Conservation (phyloP, 2,797 vertebrate species). For the Acanthurus leucopareius region DNA sequence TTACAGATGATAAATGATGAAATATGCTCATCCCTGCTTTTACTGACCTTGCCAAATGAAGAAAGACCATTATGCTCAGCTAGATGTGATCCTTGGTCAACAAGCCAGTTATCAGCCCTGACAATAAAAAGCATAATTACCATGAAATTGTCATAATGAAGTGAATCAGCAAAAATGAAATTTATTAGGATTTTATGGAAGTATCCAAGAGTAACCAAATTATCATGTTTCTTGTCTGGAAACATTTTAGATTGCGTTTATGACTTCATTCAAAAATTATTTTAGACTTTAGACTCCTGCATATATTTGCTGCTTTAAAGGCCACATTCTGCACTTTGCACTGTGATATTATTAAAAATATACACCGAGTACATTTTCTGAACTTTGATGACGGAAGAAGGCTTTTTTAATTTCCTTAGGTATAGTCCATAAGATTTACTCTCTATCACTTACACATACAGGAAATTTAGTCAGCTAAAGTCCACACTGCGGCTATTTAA, state of each 20-base stretch:
- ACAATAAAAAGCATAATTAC: background rate
- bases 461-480: background rate
- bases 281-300: background rate
- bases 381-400: background rate
- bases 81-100: constrained; percentile 83
- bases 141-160: background rate
- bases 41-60: constrained; percentile 90
- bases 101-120: constrained; percentile 96
- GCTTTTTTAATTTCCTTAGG: background rate
- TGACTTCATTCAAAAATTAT: background rate
- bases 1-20: background rate
- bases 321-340: background rate
- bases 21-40: background rate
- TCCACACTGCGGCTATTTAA: background rate
- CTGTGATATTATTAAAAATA: background rate
- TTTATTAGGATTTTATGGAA: background rate
- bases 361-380: background rate
- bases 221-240: background rate
- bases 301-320: background rate
- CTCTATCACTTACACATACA: background rate
- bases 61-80: constrained; percentile 88
- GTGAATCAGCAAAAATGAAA: background rate
- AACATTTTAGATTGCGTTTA: too few relatives aligned
- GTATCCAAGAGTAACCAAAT: background rate
- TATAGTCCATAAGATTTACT: background rate